Conservation (phyloP, 2,113 vertebrate genomes). For the Heloderma charlesbogerti region DNA sequence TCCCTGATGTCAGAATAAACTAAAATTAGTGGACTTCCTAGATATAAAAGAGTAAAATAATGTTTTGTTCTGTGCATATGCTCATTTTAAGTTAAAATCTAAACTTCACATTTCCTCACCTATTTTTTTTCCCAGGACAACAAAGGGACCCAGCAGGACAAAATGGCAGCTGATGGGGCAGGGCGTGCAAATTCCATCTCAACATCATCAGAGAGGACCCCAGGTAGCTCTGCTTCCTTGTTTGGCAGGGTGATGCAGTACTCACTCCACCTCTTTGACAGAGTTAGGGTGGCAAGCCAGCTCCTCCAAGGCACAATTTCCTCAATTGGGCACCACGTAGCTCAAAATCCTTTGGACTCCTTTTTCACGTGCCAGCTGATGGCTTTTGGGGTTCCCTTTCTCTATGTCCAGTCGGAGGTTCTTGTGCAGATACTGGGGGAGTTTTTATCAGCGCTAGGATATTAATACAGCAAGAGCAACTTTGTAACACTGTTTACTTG, state of each 20-base stretch:
- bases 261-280: conserved; percentile 78
- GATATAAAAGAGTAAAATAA: no score
- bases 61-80: neutral
- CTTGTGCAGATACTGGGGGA: conserved; percentile 85
- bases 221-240: conserved; percentile 94
- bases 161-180: conserved; percentile 76
- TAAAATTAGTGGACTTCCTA: neutral
- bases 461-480: neutral
- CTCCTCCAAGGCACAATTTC: conserved; percentile 83
- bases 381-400: conserved; percentile 87
- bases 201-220: conserved; percentile 81
- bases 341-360: conserved; percentile 89
- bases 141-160: conserved; percentile 76
- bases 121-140: conserved; percentile 78
- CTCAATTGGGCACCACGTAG: conserved; percentile 88
- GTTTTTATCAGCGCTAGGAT: conserved; percentile 72
- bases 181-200: conserved; percentile 72
- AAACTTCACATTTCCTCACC: neutral
- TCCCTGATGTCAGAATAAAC: neutral
- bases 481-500: conserved; percentile 30
- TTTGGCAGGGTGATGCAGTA: conserved; percentile 81
- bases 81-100: neutral
- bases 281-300: conserved; percentile 78
- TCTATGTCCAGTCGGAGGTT: conserved; percentile 85
- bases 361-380: conserved; percentile 94